Evolutionary conservation across 2,113 vertebrate species (phyloP), one percentile per base, ranked within the genome.

Genomic region (Cyrtonyx montezumae): DNA sequence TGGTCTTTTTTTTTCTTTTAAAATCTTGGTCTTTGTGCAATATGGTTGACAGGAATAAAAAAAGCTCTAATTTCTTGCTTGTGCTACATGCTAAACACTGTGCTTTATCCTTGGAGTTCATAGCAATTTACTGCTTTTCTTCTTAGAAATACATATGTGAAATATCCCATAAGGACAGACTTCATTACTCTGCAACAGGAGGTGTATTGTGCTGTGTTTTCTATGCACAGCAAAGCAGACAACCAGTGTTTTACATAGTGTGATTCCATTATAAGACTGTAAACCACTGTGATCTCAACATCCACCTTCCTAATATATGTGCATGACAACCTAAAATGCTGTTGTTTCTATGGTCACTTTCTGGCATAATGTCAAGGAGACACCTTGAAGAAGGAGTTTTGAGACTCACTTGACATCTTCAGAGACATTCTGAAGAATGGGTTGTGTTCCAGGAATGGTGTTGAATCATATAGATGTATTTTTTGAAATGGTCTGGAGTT

Each of bases 401-500:
- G 62, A 76, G 36, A 28, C 68, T 62, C 58, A 43, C 36, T 79
- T 84, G 56, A 25, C 26, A 37, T 87, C 45, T 73, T 88, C 70
- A 66, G 69, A 82, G 21, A 13, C 53, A 42, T 76, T 36, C 53
- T 84, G 69, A 90, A 70, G 79, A 28, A 34, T 13, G 79, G 53
- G 49, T 84, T 58, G 53, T 62, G 26, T 84, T 93, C 58, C 45
- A 66, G 58, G 16, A 7, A 11, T 43, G 68, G 9, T 69, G 20
- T 26, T 53, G 69, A 82, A 73, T 25, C 55, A 19, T 34, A 62
- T 62, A n/a, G n/a, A n/a, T n/a, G n/a, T n/a, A n/a, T 21, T 61
- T 88, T 25, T 90, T 82, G 66, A 87, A 92, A 87, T 55, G n/a
- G 75, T 88, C 63, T 34, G 25, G 36, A 90, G 63, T 79, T 84